These are phyloP conservation scores for Chelonus formosanus DNA, from an alignment of 2,888 invertebrate species.

Conservation along the genomic window DNA sequence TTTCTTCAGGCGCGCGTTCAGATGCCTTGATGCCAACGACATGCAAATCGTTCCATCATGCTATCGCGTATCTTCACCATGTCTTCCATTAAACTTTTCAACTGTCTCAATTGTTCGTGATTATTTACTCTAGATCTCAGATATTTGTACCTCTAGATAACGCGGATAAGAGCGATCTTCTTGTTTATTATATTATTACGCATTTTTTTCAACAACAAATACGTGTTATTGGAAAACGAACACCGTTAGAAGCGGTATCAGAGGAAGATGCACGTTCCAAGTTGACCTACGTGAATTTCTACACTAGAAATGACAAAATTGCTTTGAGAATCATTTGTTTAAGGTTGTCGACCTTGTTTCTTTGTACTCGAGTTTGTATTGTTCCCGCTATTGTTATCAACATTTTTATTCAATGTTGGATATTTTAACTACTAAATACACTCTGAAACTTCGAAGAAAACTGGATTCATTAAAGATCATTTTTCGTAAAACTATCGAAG, in stretches of 20 bases:
- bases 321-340: background rate
- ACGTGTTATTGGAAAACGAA: constrained; percentile 12
- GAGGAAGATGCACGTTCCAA: constrained; percentile 5
- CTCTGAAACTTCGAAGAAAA: background rate
- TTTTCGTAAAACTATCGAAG: constrained; percentile 15
- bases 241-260: constrained; percentile 10
- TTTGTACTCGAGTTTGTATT: background rate
- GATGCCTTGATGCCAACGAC: constrained; percentile 1
- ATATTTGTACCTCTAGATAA: no score
- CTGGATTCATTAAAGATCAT: constrained; percentile 26
- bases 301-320: constrained; percentile 12
- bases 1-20: constrained; percentile 14
- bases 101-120: background rate
- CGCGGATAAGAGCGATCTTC: background rate
- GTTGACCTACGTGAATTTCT: constrained; percentile 10
- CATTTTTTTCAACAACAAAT: background rate
- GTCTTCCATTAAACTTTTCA: background rate
- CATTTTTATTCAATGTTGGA: no score
- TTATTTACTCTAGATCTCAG: no score
- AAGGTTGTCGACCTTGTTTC: constrained; percentile 3
- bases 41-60: constrained; percentile 18
- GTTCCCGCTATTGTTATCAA: no score
- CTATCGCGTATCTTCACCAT: background rate
- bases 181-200: background rate
- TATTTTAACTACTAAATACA: no score